phyloP scores from a whole-genome alignment of 2,113 vertebrate genomes.

The Danionella cerebrum region DNA sequence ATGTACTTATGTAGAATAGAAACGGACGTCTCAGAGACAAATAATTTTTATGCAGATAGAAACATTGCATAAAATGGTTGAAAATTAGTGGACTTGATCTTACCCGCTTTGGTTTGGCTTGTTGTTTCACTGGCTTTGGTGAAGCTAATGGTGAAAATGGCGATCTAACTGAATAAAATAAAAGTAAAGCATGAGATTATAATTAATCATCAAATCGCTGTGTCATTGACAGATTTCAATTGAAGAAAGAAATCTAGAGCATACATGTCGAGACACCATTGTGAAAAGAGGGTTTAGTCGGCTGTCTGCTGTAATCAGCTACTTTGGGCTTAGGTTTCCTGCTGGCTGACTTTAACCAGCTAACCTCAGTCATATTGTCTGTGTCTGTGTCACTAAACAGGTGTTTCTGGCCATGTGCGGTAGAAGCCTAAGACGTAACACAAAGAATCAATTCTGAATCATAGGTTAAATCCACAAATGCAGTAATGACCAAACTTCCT shows the following conservation, averaged over 20 bases:
- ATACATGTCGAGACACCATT: constrained; percentile 43
- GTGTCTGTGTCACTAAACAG: constrained; percentile 85
- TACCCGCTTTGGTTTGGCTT: constrained; percentile 48
- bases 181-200: not conserved
- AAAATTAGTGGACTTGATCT: constrained; percentile 15
- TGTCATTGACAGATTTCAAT: no score
- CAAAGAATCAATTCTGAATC: not conserved
- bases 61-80: no score
- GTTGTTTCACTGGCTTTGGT: constrained; percentile 33
- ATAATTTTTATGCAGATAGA: no score
- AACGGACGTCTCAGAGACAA: no score
- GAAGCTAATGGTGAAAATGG: constrained; percentile 19
- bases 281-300: constrained; percentile 25
- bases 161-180: constrained; percentile 41
- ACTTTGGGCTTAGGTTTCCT: constrained; percentile 70
- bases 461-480: not conserved
- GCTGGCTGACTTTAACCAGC: constrained; percentile 76
- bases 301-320: constrained; percentile 69
- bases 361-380: constrained; percentile 71
- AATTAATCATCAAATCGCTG: not conserved
- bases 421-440: not conserved
- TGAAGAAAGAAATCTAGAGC: not conserved
- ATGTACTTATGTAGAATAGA: no score
- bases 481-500: not conserved
- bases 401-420: constrained; percentile 62